Conservation (phyloP, 1,140 invertebrate genomes). For the Lepidotrigona ventralis region DNA sequence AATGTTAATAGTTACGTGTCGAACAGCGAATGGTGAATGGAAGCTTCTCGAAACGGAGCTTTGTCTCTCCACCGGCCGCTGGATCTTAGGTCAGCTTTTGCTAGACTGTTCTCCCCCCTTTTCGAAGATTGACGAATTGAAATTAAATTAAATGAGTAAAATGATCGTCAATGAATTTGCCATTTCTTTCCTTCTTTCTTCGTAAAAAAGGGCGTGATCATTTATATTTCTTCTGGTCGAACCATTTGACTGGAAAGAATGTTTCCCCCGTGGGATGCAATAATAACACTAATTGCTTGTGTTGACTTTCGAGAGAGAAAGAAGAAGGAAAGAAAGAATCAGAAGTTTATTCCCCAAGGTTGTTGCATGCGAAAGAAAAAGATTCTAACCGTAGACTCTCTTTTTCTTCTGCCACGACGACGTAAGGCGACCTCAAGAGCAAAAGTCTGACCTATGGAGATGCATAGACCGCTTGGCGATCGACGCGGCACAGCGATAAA, state of each 20-base stretch:
- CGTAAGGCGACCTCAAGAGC: background rate
- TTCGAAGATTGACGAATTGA: background rate
- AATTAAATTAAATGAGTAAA: background rate
- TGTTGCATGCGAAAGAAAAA: too few relatives aligned
- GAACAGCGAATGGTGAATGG: constrained; percentile 4
- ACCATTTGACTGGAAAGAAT: too few relatives aligned
- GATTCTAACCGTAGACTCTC: background rate
- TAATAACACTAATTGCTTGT: background rate
- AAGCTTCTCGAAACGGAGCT: background rate
- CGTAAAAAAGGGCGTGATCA: background rate
- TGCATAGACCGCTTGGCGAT: background rate
- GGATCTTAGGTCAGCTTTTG: background rate
- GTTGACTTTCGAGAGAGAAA: too few relatives aligned
- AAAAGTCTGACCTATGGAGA: background rate
- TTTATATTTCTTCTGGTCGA: background rate
- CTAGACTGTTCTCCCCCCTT: too few relatives aligned
- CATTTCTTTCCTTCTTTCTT: background rate
- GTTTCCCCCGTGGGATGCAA: background rate
- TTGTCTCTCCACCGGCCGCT: background rate
- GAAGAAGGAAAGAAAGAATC: too few relatives aligned
- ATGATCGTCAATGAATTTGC: background rate
- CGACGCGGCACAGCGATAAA: background rate
- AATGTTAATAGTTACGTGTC: constrained; percentile 4
- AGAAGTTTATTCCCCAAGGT: too few relatives aligned
- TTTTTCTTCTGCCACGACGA: background rate